These are phyloP conservation scores for Tetheella fluctuosa DNA, from an alignment of 2,888 invertebrate genomes.

Conservation along the genomic window DNA sequence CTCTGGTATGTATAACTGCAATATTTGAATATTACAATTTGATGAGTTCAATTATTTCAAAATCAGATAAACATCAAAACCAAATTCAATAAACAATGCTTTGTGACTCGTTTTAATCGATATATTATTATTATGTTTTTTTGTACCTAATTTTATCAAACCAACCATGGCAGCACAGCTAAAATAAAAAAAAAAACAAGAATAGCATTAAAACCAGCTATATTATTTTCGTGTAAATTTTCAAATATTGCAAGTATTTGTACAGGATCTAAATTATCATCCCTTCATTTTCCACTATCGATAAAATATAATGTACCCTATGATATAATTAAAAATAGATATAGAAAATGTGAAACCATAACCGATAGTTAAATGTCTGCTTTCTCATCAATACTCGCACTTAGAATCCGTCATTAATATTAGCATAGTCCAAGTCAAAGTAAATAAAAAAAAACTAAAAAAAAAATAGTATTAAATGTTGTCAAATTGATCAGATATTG, in stretches of 20 bases:
- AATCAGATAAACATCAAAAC: no score
- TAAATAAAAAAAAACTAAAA: slow-evolving; percentile 23
- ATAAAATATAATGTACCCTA: slow-evolving; percentile 11
- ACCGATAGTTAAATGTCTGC: neutral
- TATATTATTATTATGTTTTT: no score
- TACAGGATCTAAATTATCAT: neutral
- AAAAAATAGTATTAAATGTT: slow-evolving; percentile 34
- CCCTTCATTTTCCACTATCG: neutral
- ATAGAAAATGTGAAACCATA: slow-evolving; percentile 5
- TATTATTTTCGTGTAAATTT: no score
- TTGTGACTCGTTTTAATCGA: no score
- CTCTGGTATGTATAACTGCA: neutral
- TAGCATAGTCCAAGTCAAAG: slow-evolving; percentile 49
- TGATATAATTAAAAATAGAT: slow-evolving; percentile 10
- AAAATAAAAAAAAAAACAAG: no score
- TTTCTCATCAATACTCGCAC: slow-evolving; percentile 42
- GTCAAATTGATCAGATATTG: slow-evolving; percentile 44
- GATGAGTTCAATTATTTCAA: neutral
- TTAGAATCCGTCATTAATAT: slow-evolving; percentile 61
- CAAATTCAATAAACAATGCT: neutral
- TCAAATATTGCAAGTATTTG: neutral
- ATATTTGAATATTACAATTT: neutral
- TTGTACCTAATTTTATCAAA: no score
- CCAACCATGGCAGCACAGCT: no score
- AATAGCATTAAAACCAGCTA: no score